Base-by-base conservation (phyloP, 2,113 vertebrate species). In the Nanger granti region DNA sequence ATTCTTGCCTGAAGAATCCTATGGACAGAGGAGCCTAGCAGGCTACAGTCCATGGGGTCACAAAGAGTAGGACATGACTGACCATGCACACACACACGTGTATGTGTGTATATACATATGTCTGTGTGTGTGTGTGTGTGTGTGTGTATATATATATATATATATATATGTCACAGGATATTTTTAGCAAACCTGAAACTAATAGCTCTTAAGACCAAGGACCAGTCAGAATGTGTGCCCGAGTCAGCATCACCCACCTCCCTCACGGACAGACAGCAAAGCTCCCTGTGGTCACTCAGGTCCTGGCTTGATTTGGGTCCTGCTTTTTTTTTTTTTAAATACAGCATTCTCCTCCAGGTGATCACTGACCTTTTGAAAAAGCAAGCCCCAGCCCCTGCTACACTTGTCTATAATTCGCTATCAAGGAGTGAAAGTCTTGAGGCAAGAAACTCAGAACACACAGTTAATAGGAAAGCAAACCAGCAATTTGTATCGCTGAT, bases 191-290 rank as follows among this genome's bases (percentile, higher is more conserved):
- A 62, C 60, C n/a, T 8, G 18, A 69, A 57, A 80, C 8, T 18
- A 89, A 82, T 2, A 14, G 64, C 26, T 85, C 29, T 85, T 60
- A 52, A 14, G 37, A 76, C 34, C 17, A 60, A 18, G 80, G 37
- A 14, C 83, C 64, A 96, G 79, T 22, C 2, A 17, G 88, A 62
- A 64, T 2, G 6, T 3, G 8, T 47, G 52, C n/a, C 28, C 22
- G 26, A 28, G 47, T 89, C 47, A 47, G 22, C 14, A 57, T 10
- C 10, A 73, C 22, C 28, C 20, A 37, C 44, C 7, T 7, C 29
- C 7, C 20, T 59, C 2, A 0, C 0, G 1, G 7, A 69, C 28
- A 1, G 2, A 47, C 13, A 6, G 5, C 22, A 66, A 41, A 29
- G 29, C 87, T 29, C 7, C 60, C 47, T 26, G 20, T 3, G 4